These are phyloP conservation scores for Steinernema carpocapsae DNA, from an alignment of 2,888 invertebrate genomes.

Conservation along the genomic window DNA sequence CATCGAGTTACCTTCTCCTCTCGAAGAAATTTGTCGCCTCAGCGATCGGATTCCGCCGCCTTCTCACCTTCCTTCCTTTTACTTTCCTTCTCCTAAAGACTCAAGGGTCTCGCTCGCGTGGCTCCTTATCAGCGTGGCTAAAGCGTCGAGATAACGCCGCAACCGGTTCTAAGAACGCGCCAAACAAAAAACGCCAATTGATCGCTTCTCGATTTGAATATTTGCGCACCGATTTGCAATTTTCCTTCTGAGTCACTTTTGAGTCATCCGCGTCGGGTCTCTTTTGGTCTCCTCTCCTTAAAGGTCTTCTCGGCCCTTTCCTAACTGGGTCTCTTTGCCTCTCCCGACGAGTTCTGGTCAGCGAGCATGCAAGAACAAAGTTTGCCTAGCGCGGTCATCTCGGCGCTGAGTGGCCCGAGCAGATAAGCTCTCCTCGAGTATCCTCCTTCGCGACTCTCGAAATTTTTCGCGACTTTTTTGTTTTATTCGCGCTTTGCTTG, in stretches of 20 bases:
- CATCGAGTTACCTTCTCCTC: background rate
- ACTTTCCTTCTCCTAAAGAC: too few relatives aligned
- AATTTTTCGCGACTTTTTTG: background rate
- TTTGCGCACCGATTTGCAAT: constrained; percentile 29
- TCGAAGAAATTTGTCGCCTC: too few relatives aligned
- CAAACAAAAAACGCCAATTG: background rate
- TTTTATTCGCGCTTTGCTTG: background rate
- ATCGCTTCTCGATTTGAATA: background rate
- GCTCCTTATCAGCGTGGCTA: background rate
- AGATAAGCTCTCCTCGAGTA: constrained; percentile 24
- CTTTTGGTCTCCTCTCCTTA: background rate
- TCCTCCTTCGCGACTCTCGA: constrained; percentile 18
- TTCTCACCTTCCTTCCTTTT: constrained; percentile 12
- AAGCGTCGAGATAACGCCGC: background rate
- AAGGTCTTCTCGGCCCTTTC: background rate
- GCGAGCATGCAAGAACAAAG: background rate
- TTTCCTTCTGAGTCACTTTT: background rate
- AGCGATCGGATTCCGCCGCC: background rate
- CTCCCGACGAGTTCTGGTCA: background rate
- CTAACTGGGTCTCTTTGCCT: too few relatives aligned
- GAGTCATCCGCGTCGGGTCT: background rate
- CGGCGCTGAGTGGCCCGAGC: background rate
- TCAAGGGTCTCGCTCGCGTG: background rate
- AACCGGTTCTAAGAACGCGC: background rate
- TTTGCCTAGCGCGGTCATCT: constrained; percentile 20